Evolutionary conservation across 30 jellyfish, hydroid and myxozoan genomes (phyloP).

Genomic region (Cassiopea andromeda): DNA sequence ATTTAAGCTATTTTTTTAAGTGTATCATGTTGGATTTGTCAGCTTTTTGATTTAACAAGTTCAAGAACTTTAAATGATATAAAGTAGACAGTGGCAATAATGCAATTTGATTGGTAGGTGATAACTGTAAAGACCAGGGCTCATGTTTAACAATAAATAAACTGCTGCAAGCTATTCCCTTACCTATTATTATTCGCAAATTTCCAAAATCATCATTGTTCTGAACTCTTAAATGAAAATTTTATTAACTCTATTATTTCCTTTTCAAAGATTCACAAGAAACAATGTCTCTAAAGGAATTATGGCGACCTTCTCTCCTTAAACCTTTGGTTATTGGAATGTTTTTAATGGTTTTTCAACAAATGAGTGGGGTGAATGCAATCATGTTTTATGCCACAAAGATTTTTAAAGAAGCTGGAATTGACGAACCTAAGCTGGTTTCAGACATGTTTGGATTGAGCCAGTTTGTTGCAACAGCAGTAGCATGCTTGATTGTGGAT

Average conservation of each 20-base stretch:
- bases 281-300: constrained; percentile 75
- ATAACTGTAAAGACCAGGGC: too few relatives aligned
- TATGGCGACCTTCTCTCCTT: constrained; percentile 71
- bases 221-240: too few relatives aligned
- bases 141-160: too few relatives aligned
- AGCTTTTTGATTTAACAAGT: too few relatives aligned
- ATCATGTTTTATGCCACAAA: constrained; percentile 76
- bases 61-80: too few relatives aligned
- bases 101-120: too few relatives aligned
- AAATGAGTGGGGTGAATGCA: constrained; percentile 96
- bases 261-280: constrained; percentile 85
- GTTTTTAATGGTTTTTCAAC: constrained; percentile 95
- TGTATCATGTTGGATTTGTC: too few relatives aligned
- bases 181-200: too few relatives aligned
- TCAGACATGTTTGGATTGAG: constrained; percentile 74
- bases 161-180: too few relatives aligned
- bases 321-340: constrained; percentile 83
- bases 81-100: too few relatives aligned
- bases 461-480: constrained; percentile 87
- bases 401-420: constrained; percentile 85
- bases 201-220: too few relatives aligned
- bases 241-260: neutral
- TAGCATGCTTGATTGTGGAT: constrained; percentile 96
- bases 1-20: neutral
- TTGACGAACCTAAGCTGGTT: constrained; percentile 60